Conservation (phyloP, 2,797 vertebrate species). For the Schizopygopsis malacanthus region DNA sequence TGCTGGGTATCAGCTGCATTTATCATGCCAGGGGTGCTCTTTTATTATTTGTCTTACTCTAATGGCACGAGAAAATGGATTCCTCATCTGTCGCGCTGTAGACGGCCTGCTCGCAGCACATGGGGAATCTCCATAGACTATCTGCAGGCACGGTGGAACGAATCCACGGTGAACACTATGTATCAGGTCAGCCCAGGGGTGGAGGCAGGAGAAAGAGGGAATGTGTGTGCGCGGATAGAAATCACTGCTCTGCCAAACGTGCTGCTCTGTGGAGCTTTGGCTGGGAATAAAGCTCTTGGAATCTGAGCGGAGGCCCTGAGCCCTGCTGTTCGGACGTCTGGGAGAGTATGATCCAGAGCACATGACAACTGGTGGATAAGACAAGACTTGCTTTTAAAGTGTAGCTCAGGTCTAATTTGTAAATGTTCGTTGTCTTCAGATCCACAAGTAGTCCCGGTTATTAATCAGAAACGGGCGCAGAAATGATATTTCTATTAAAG, state of each 20-base stretch:
- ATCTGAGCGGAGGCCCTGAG: slow-evolving; percentile 7
- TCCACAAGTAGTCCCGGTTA: background rate
- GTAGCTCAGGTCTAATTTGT: background rate
- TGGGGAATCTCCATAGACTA: background rate
- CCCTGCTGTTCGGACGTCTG: slow-evolving; percentile 49
- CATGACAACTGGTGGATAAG: slow-evolving; percentile 6
- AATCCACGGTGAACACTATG: slow-evolving; percentile 12
- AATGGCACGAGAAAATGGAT: background rate
- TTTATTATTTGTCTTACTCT: background rate
- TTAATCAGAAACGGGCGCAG: background rate
- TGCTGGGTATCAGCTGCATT: background rate
- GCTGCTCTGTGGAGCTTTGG: slow-evolving; percentile 8
- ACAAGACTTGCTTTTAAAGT: background rate
- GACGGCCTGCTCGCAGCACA: background rate
- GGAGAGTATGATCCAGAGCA: slow-evolving; percentile 8
- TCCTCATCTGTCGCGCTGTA: background rate
- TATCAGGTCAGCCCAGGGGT: slow-evolving; percentile 15
- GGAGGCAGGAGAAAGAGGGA: background rate
- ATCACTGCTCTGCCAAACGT: background rate
- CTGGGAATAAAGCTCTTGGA: slow-evolving; percentile 14
- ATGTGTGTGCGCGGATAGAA: background rate
- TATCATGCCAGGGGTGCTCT: background rate
- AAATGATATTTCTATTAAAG: background rate
- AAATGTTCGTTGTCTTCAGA: background rate
- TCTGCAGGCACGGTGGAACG: background rate